Base-by-base conservation (phyloP, 1,140 invertebrate species). In the Cylas formicarius region DNA sequence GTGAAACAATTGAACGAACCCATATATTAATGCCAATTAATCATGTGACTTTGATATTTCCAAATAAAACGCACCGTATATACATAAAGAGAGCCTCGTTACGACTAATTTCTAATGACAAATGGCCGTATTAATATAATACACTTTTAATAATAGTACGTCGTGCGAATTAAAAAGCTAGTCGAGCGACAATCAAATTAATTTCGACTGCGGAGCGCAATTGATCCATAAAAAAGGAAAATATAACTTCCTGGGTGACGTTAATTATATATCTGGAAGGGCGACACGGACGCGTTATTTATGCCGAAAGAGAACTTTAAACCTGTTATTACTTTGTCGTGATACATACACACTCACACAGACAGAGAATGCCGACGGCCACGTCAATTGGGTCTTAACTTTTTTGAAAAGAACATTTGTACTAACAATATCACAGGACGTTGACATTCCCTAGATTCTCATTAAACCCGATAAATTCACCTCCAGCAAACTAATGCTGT, bases 201-300 rank as follows among this genome's bases (percentile, higher is more conserved):
- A 48, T 48, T 48, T 40, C 31, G 19, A 21, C 44, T 22, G 34
- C 40, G 23, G 38, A 33, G 35, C 44, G 40, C 44, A 46, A 46
- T 46, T 46, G 44, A 46, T 46, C 44, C 44, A 40, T 46, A 46
- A 46, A 46, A 36, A 46, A 46, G n/a, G 35, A 46, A 46, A 39
- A 46, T 46, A 46, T 46, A 37, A 46, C 44, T 46, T 46, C 44
- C 44, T 46, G 44, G 21, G 36, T 46, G 28, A 16, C 18, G 14
- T 9, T 46, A 46, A 46, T 46, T 46, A 46, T 22, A 46, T 22
- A 17, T 20, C 10, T 28, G 28, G 43, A n/a, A n/a, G 43, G 44
- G 43, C 40, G 35, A 18, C 33, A 33, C 29, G 23, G 35, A 39
- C 36, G 44, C 20, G n/a, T n/a, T 39, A 46, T 46, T 46, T 46